These are phyloP conservation scores for Agelaius phoeniceus DNA, from an alignment of 2,113 vertebrate genomes.

Conservation along the genomic window DNA sequence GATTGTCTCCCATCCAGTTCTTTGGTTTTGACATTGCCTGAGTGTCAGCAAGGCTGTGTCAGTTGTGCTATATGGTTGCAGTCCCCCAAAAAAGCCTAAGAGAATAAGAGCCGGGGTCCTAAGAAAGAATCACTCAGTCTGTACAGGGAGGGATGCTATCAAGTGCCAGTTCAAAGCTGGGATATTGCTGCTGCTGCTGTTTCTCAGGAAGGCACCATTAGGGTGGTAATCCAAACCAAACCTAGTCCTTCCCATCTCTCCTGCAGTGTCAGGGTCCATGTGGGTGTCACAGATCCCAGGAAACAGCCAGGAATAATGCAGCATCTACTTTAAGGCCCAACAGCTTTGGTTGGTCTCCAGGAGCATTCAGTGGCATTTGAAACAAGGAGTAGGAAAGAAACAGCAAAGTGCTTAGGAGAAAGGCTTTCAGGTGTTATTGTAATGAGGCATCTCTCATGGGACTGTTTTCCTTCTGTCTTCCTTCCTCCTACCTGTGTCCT, in stretches of 20 bases:
- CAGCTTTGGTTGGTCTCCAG: neutral
- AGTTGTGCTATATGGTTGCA: neutral
- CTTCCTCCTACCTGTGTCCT: neutral
- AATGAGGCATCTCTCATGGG: neutral
- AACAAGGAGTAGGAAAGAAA: neutral
- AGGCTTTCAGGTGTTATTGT: neutral
- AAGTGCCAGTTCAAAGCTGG: accelerated
- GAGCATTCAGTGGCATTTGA: neutral
- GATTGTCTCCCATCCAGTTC: neutral
- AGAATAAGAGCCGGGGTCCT: neutral
- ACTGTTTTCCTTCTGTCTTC: neutral
- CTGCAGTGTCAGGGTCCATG: neutral
- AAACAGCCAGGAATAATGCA: neutral
- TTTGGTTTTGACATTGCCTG: neutral
- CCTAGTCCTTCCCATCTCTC: neutral
- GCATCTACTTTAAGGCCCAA: neutral
- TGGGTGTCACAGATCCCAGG: neutral
- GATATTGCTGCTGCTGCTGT: neutral
- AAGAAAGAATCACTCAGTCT: neutral
- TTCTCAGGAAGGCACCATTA: neutral
- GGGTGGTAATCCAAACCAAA: neutral
- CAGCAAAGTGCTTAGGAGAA: neutral
- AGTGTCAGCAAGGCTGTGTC: neutral
- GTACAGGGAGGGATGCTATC: accelerated
- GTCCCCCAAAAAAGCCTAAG: neutral